These are phyloP conservation scores for Thunnus albacares DNA, from an alignment of 2,797 vertebrate genomes.

Conservation along the genomic window DNA sequence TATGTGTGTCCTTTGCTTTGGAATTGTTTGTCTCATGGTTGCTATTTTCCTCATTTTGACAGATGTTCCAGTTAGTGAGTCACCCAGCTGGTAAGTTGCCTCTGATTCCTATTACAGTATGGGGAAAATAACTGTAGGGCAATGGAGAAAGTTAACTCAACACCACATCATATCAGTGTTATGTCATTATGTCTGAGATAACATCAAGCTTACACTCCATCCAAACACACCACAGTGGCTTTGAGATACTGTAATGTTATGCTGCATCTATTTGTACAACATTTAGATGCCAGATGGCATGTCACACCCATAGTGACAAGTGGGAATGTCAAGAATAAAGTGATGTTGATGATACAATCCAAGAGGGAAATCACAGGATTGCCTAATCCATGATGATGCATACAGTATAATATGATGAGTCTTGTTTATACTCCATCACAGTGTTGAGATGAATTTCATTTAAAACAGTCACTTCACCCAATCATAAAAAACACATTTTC, in stretches of 20 bases:
- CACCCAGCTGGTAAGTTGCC: slow-evolving; percentile 77
- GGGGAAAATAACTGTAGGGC: slow-evolving; percentile 32
- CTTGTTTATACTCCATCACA: neutral
- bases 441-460: slow-evolving; percentile 6
- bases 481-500: neutral
- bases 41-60: slow-evolving; percentile 66
- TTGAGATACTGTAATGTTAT: slow-evolving; percentile 25
- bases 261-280: slow-evolving; percentile 35
- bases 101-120: slow-evolving; percentile 53
- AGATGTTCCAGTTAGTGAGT: slow-evolving; percentile 78
- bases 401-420: slow-evolving; percentile 14
- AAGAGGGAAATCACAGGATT: slow-evolving; percentile 45
- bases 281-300: slow-evolving; percentile 60
- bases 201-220: slow-evolving; percentile 49
- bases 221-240: slow-evolving; percentile 31
- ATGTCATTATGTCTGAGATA: slow-evolving; percentile 51
- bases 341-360: slow-evolving; percentile 30
- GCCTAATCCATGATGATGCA: slow-evolving; percentile 29
- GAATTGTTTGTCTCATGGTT: slow-evolving; percentile 59
- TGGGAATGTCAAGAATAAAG: slow-evolving; percentile 33
- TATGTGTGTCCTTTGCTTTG: slow-evolving; percentile 15
- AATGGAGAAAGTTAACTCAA: slow-evolving; percentile 39
- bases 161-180: slow-evolving; percentile 40
- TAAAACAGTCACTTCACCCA: slow-evolving; percentile 20
- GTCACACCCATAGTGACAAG: slow-evolving; percentile 44